phyloP scores from a whole-genome alignment of 2,113 vertebrate species.

The Crotalus helleri region DNA sequence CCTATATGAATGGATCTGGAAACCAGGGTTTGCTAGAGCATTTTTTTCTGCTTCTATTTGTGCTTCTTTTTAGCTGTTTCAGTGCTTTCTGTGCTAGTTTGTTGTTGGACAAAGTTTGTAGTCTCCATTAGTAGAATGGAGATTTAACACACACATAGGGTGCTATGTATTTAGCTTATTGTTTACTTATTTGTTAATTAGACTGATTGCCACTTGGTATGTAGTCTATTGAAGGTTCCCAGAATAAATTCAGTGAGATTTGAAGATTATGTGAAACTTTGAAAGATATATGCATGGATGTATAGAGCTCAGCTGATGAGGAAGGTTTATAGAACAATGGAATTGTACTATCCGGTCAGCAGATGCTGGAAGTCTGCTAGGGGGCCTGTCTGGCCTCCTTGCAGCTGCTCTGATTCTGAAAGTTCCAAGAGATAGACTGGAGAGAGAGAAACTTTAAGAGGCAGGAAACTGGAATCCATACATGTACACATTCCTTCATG shows the following conservation, averaged over 20 bases:
- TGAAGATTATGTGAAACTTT: neutral
- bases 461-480: neutral
- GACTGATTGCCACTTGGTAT: no score
- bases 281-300: neutral
- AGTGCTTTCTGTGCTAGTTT: neutral
- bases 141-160: neutral
- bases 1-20: neutral
- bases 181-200: neutral
- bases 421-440: neutral
- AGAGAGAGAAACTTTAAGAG: neutral
- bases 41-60: neutral
- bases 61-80: neutral
- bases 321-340: conserved; percentile 10
- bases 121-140: neutral
- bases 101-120: neutral
- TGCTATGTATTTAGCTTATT: neutral
- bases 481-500: neutral
- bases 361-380: conserved; percentile 38
- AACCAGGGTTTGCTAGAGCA: neutral
- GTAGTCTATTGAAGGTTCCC: neutral
- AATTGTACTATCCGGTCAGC: conserved; percentile 10
- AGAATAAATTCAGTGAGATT: neutral
- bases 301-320: conserved; percentile 4
- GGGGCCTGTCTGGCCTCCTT: neutral
- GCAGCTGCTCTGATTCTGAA: neutral